Evolutionary conservation across 2,888 invertebrate species (phyloP).

Genomic region (Sminthurinus aureus): DNA sequence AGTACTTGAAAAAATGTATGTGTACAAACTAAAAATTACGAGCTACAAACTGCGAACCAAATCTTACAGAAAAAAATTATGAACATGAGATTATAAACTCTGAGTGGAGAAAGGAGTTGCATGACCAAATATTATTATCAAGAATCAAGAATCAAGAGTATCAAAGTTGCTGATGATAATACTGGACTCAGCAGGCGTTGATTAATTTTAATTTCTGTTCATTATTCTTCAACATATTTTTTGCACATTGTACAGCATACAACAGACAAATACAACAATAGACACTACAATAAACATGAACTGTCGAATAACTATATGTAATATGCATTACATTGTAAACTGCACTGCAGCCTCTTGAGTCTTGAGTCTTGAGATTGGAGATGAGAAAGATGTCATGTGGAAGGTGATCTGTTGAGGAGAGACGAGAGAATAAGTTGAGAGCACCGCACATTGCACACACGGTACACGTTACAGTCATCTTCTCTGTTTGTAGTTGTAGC

Average conservation of each 20-base stretch:
- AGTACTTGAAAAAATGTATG: too few species aligned
- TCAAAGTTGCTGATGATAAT: not conserved
- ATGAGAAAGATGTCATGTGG: too few species aligned
- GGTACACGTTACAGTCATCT: too few species aligned
- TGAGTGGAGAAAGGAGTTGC: not conserved
- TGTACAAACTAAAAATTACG: too few species aligned
- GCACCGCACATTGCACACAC: too few species aligned
- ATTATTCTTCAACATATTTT: too few species aligned
- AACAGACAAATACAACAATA: not conserved
- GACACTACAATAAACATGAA: too few species aligned
- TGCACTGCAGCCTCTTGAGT: not conserved
- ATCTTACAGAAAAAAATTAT: too few species aligned
- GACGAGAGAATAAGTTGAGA: not conserved
- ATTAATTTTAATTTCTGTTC: constrained; percentile 30
- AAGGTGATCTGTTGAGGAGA: too few species aligned
- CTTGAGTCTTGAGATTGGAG: not conserved
- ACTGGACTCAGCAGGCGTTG: constrained; percentile 7
- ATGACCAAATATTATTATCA: not conserved
- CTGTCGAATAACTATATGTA: not conserved
- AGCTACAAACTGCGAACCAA: too few species aligned
- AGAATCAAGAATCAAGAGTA: not conserved
- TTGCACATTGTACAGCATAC: not conserved
- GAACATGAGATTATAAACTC: too few species aligned
- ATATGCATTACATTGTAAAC: not conserved
- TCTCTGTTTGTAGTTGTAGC: not conserved